Conservation (phyloP, 2,113 vertebrate species). For the Amblyornis subalaris region DNA sequence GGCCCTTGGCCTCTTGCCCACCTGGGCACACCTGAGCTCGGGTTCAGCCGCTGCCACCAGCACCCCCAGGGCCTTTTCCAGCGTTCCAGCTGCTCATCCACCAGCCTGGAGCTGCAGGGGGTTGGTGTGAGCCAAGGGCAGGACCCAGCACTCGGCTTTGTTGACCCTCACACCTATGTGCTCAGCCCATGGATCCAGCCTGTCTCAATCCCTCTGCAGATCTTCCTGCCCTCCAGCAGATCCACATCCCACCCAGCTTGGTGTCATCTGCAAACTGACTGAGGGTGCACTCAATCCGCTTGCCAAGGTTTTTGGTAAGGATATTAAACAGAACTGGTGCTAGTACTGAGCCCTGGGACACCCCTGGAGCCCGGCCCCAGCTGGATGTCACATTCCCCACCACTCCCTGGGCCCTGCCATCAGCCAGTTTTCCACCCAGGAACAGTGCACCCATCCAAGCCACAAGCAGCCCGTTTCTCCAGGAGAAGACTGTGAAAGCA, state of each 20-base stretch:
- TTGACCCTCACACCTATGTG: neutral
- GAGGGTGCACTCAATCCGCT: neutral
- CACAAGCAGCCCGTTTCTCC: neutral
- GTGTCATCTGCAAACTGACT: neutral
- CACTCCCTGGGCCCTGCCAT: neutral
- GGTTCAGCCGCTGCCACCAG: neutral
- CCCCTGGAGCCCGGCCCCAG: neutral
- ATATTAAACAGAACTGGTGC: rapidly evolving
- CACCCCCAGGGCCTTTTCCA: neutral
- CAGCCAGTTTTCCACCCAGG: neutral
- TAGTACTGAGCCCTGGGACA: neutral
- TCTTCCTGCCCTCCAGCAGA: neutral
- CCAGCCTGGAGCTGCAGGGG: neutral
- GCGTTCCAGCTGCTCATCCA: neutral
- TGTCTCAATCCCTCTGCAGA: neutral
- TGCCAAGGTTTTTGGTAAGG: neutral
- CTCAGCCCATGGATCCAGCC: neutral
- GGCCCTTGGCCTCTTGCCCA: neutral
- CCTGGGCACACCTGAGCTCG: neutral
- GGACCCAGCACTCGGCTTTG: neutral
- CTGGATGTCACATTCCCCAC: neutral
- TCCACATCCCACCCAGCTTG: neutral
- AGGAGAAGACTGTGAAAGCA: neutral
- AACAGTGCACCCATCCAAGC: too few species aligned
- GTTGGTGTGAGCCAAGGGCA: neutral